phyloP scores from a whole-genome alignment of 2,888 invertebrate genomes.

The Drosophila paramelanica region DNA sequence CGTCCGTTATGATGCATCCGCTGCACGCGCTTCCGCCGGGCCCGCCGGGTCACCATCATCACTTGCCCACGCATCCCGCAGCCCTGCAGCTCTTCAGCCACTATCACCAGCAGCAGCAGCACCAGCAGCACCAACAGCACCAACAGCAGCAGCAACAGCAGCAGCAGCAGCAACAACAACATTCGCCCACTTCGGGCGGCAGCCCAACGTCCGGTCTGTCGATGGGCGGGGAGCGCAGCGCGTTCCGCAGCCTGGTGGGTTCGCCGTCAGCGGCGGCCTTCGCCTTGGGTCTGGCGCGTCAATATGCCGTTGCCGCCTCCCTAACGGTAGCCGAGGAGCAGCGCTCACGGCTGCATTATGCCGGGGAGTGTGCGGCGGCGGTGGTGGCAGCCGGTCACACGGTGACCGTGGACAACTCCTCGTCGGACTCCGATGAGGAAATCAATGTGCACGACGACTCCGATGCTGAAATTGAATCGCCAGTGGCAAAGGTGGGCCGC shows the following conservation, averaged over 20 bases:
- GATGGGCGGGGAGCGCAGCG: constrained; percentile 96
- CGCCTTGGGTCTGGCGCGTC: constrained; percentile 82
- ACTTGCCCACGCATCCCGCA: constrained; percentile 74
- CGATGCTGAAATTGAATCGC: constrained; percentile 81
- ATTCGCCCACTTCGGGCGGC: constrained; percentile 58
- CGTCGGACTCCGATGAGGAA: constrained; percentile 88
- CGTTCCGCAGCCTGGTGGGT: constrained; percentile 91
- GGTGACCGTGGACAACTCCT: constrained; percentile 82
- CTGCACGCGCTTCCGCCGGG: constrained; percentile 67
- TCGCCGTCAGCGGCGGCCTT: constrained; percentile 88
- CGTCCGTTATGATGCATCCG: constrained; percentile 60
- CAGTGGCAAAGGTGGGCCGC: constrained; percentile 71
- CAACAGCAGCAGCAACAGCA: constrained; percentile 60
- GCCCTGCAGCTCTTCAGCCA: constrained; percentile 80
- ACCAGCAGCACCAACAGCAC: constrained; percentile 10
- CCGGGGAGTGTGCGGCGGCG: constrained; percentile 38
- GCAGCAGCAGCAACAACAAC: constrained; percentile 59
- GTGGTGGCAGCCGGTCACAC: constrained; percentile 51
- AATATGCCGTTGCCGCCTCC: constrained; percentile 83
- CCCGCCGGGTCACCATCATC: constrained; percentile 65
- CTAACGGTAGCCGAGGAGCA: constrained; percentile 83
- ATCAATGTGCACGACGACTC: constrained; percentile 92
- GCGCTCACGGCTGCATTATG: constrained; percentile 64
- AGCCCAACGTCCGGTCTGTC: constrained; percentile 82
- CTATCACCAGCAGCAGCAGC: constrained; percentile 77